phyloP scores from a whole-genome alignment of 2,113 vertebrate genomes.

The Anolis sagrei region DNA sequence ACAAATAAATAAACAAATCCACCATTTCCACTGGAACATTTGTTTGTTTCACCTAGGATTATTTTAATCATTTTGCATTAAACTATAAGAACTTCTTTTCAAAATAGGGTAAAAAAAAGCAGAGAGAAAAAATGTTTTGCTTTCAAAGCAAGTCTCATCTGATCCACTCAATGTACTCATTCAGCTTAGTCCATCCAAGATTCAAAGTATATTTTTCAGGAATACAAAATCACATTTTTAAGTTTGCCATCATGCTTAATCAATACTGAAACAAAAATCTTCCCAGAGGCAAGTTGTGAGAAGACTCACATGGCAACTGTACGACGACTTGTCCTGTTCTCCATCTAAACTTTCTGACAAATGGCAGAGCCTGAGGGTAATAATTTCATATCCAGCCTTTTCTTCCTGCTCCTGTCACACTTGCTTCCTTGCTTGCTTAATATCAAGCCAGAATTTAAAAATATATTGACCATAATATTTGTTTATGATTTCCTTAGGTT shows the following conservation, averaged over 20 bases:
- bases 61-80: background rate
- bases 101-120: background rate
- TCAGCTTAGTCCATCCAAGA: background rate
- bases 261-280: background rate
- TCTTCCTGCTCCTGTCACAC: background rate
- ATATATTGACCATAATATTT: background rate
- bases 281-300: background rate
- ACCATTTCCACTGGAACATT: background rate
- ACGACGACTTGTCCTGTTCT: background rate
- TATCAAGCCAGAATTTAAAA: too few species aligned
- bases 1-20: too few species aligned
- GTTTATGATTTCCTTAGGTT: background rate
- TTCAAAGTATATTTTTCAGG: background rate
- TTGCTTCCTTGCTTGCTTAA: too few species aligned
- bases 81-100: background rate
- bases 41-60: background rate
- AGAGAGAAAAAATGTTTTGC: background rate
- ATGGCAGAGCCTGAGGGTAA: background rate
- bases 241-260: background rate
- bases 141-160: background rate
- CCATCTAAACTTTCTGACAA: too few species aligned
- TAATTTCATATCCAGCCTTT: background rate
- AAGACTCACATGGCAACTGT: background rate
- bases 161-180: background rate
- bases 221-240: background rate